Evolutionary conservation across 2,113 vertebrate species (phyloP).

Genomic region (Maccullochella peelii): DNA sequence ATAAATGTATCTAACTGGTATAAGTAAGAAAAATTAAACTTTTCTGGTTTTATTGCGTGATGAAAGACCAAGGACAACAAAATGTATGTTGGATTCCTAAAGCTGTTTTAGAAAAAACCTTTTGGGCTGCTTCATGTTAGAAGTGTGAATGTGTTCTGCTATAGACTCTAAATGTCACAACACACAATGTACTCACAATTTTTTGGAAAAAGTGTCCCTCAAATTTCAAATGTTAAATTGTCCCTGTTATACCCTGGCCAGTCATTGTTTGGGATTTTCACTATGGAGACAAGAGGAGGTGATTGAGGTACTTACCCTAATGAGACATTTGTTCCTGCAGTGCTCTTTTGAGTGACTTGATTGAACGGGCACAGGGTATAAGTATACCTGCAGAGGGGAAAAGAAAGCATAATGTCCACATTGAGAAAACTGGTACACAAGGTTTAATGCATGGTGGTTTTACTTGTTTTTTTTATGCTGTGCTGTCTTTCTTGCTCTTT

Average conservation of each 20-base stretch:
- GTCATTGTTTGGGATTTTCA: slow-evolving; percentile 32
- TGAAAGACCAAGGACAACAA: slow-evolving; percentile 8
- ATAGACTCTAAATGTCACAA: slow-evolving; percentile 43
- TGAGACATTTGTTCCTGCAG: slow-evolving; percentile 75
- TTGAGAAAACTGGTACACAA: neutral
- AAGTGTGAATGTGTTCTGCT: slow-evolving; percentile 11
- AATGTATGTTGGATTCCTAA: neutral
- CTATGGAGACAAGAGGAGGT: slow-evolving; percentile 20
- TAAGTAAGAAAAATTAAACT: slow-evolving; percentile 5
- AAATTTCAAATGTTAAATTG: slow-evolving; percentile 3
- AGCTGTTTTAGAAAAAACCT: neutral
- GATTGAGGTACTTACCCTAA: slow-evolving; percentile 80
- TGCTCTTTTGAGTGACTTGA: slow-evolving; percentile 79
- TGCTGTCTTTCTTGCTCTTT: neutral
- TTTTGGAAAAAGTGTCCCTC: neutral
- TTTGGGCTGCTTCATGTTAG: slow-evolving; percentile 29
- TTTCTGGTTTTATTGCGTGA: neutral
- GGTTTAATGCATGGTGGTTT: neutral
- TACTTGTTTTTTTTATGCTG: neutral
- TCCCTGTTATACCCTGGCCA: slow-evolving; percentile 11
- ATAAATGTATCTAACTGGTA: slow-evolving; percentile 29
- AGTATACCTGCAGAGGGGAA: slow-evolving; percentile 70
- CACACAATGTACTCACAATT: neutral
- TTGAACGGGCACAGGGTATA: slow-evolving; percentile 82
- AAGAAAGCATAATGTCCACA: slow-evolving; percentile 23